Evolutionary conservation across 2,113 vertebrate genomes (phyloP).

Genomic region (Pedetes capensis): DNA sequence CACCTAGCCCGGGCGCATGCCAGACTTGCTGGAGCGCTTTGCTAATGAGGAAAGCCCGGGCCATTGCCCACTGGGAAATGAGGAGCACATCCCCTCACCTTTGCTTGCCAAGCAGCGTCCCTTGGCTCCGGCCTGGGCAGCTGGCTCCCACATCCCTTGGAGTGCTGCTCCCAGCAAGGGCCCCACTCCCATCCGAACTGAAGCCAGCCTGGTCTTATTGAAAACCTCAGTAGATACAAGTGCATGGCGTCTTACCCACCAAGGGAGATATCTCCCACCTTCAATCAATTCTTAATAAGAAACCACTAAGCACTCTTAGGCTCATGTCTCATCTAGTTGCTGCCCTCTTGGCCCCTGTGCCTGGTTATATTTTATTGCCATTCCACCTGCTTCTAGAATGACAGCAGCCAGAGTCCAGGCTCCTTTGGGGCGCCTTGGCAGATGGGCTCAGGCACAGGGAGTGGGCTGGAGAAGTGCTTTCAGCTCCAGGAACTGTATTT

Average conservation of each 20-base stretch:
- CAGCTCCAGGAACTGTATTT: neutral
- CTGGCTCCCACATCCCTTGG: neutral
- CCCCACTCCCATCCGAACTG: neutral
- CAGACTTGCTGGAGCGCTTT: neutral
- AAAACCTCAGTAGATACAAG: constrained; percentile 41
- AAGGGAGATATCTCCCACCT: constrained; percentile 14
- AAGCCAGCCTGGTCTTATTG: neutral
- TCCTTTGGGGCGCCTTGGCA: neutral
- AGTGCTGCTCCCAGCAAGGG: neutral
- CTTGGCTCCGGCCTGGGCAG: neutral
- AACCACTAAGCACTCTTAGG: constrained; percentile 33
- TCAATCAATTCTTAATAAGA: constrained; percentile 55
- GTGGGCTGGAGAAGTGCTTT: accelerated
- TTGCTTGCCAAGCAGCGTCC: neutral
- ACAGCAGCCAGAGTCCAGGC: neutral
- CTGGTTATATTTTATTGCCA: constrained; percentile 36
- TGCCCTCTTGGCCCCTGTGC: constrained; percentile 1
- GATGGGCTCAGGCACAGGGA: neutral
- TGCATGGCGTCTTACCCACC: neutral
- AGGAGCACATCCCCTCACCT: neutral
- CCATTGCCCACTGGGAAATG: constrained; percentile 11
- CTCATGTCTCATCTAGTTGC: constrained; percentile 44
- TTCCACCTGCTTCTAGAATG: neutral
- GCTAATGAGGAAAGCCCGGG: accelerated
- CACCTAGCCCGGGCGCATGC: neutral